phyloP scores from a whole-genome alignment of 2,797 vertebrate genomes.

The Cyclura pinguis region DNA sequence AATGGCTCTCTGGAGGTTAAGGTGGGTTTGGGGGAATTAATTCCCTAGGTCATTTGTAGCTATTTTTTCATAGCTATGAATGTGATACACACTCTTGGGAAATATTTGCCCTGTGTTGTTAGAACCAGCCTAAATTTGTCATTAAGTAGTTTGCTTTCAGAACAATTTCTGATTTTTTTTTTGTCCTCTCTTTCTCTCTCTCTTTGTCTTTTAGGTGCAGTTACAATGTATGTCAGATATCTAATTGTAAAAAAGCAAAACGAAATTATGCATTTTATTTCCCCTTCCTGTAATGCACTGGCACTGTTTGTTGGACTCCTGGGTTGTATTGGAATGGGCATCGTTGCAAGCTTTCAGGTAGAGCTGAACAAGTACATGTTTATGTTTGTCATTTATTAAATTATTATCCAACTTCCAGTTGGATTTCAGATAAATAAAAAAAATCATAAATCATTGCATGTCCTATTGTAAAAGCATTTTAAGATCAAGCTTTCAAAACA shows the following conservation, averaged over 20 bases:
- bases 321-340: conserved; percentile 90
- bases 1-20: too few relatives aligned
- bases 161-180: neutral
- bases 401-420: neutral
- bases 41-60: too few relatives aligned
- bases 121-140: neutral
- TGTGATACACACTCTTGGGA: too few relatives aligned
- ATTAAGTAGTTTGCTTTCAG: neutral
- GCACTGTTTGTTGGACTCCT: conserved; percentile 82
- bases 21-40: too few relatives aligned
- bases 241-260: conserved; percentile 88
- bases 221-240: conserved; percentile 90
- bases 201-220: conserved; percentile 78
- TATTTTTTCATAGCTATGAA: too few relatives aligned
- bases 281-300: conserved; percentile 77
- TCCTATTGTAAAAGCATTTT: neutral
- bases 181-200: neutral
- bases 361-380: neutral
- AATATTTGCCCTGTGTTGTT: neutral
- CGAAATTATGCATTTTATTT: conserved; percentile 65
- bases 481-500: neutral
- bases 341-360: conserved; percentile 97
- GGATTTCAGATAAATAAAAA: neutral
- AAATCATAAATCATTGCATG: neutral
- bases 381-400: neutral